Evolutionary conservation across 2,113 vertebrate species (phyloP), one percentile per base, ranked within the genome.

Genomic region (Ivindomyrus marchei): DNA sequence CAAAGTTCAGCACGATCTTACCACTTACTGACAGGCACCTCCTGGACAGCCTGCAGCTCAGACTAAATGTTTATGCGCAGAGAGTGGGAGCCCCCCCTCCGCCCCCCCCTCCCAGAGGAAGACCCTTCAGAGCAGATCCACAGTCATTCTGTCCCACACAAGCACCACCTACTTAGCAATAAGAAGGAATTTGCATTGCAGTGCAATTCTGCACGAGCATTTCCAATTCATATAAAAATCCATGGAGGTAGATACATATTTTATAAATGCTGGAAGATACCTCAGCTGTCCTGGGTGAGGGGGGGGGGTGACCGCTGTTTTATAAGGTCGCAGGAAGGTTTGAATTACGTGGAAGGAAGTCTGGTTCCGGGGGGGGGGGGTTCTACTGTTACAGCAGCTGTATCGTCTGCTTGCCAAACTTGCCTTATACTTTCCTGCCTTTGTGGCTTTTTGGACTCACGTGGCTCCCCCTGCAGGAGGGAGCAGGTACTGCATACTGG

Each of bases 401-500:
- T 36, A 45, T 24, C 10, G 4, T 27, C 45, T 49, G 88, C 24
- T 42, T 80, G 74, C 56, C 62, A 24, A 27, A 47, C 56, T n/a
- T 11, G 13, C 49, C 17, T 39, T 19, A 0, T 52, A n/a, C 9
- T 17, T 56, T 31, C 27, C 19, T 45, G 21, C 36, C 21, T 11
- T 62, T 3, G 36, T 1, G 39, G 15, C 15, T 58, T 52, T 58
- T 49, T 45, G 27, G 46, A 17, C 88, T 80, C 36, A 17, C 0
- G 6, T 62, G 17, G 27, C 5, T 53, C 80, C 88, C 27, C 80
- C 83, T 86, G 88, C 53, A 91, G 83, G 47, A 39, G 4, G 17
- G 88, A 89, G 80, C 58, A 46, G 90, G 88, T 86, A 86, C 88
- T 91, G 80, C 80, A 50, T 17, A 50, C n/a, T 10, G 8, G 27